These are phyloP conservation scores for Herpailurus yagouaroundi DNA, from an alignment of 2,113 vertebrate genomes.

Conservation along the genomic window DNA sequence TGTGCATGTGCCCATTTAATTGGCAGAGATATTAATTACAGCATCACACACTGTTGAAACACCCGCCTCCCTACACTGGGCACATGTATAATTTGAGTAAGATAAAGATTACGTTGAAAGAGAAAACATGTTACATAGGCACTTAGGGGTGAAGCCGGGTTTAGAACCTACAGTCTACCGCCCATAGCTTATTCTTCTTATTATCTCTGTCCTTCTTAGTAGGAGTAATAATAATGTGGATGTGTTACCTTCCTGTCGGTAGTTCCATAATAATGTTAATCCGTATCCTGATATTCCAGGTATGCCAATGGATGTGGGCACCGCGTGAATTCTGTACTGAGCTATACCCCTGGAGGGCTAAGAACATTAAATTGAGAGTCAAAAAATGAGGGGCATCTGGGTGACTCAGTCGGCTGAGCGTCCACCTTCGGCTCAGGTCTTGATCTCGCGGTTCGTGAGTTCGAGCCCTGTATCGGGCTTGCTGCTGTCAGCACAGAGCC, in stretches of 20 bases:
- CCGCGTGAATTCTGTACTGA: not conserved
- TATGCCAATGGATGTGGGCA: not conserved
- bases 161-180: not conserved
- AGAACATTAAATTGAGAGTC: not conserved
- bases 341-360: too few species aligned
- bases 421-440: too few species aligned
- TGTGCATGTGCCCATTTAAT: not conserved
- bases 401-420: too few species aligned
- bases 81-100: not conserved
- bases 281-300: not conserved
- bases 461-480: too few species aligned
- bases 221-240: too few species aligned
- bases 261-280: not conserved
- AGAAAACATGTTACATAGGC: not conserved
- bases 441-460: too few species aligned
- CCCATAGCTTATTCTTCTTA: not conserved
- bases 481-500: too few species aligned
- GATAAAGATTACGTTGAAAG: slow-evolving; percentile 28
- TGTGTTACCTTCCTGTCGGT: not conserved
- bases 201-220: not conserved
- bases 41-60: not conserved
- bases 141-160: not conserved
- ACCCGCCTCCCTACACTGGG: not conserved
- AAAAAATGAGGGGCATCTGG: too few species aligned
- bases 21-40: not conserved